Evolutionary conservation across 2,888 invertebrate species (phyloP), one percentile per base, ranked within the genome.

Genomic region (Antitype chi): DNA sequence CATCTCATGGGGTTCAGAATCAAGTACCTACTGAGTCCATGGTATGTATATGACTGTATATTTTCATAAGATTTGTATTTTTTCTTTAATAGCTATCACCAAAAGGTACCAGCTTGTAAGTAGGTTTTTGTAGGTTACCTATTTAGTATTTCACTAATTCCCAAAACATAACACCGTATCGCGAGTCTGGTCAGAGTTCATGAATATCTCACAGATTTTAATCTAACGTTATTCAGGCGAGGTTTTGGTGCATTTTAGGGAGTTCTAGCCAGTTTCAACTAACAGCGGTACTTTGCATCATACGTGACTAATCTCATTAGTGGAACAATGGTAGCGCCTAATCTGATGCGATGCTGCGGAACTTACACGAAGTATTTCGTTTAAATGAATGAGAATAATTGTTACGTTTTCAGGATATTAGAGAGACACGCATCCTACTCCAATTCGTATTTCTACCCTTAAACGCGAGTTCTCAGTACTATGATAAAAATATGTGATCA

Each of bases 261-360:
- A 94, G 91, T 91, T 92, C 92, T 89, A 90, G 90, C 89, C 86
- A 89, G 91, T 91, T 92, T 93, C 89, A 90, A 89, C 89, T 86
- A 89, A 90, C 87, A 86, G 85, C 87, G 86, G 89, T 91, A 91
- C 91, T 91, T 93, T 92, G 93, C 92, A 92, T 92, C 93, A 92
- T 92, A 92, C 92, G 90, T 91, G 91, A 90, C 87, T 94, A 94
- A 94, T 94, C 93, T 92, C 92, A 93, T 94, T 94, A 93, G 89
- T 87, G 90, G 89, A 90, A 94, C 93, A 94, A 93, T 93, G 90
- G 93, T 91, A 90, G 92, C 90, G 85, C 85, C 84, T 93, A 94
- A 80, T 94, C 93, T 91, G 93, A 93, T 92, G 89, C 84, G 86
- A 90, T 90, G 88, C 89, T 87, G 90, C 89, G 88, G 89, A 84